Percentiles rank a stretch among this genome's conserved stretches.
Evolutionary conservation across 92 coral and sea anemone species (phyloP).

Genomic region (Porites evermanni): DNA sequence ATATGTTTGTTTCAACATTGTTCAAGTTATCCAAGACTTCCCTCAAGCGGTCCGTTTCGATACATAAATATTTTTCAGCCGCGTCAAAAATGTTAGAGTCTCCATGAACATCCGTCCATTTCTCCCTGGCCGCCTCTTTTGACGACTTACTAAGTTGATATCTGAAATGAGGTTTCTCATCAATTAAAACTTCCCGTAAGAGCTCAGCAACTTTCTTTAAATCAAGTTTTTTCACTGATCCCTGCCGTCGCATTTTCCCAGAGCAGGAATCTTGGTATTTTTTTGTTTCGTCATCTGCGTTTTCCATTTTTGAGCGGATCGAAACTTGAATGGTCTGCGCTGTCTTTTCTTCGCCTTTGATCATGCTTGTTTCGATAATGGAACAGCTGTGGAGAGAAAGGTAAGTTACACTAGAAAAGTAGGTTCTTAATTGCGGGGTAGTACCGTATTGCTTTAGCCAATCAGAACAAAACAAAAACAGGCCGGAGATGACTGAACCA

Average conservation of each 20-base stretch:
- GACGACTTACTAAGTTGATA: slow-evolving; percentile 88
- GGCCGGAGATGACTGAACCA: too few species aligned
- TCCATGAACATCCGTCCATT: slow-evolving; percentile 86
- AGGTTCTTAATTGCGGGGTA: too few species aligned
- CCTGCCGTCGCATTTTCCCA: slow-evolving; percentile 81
- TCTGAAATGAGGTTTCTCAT: slow-evolving; percentile 92
- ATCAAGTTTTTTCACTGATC: slow-evolving; percentile 92
- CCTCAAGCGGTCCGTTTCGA: slow-evolving; percentile 80
- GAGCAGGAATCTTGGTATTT: slow-evolving; percentile 83
- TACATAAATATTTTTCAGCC: slow-evolving; percentile 83
- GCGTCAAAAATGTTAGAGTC: slow-evolving; percentile 82
- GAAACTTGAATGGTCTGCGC: slow-evolving; percentile 87
- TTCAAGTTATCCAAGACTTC: slow-evolving; percentile 67
- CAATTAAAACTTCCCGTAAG: slow-evolving; percentile 70
- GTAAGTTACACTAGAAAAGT: not conserved
- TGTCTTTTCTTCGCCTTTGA: slow-evolving; percentile 96
- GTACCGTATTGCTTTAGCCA: too few species aligned
- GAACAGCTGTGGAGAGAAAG: slow-evolving; percentile 51
- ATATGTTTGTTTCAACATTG: not conserved
- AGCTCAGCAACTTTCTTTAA: slow-evolving; percentile 75
- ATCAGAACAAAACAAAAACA: too few species aligned
- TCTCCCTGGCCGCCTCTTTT: slow-evolving; percentile 86
- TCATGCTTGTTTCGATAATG: slow-evolving; percentile 88
- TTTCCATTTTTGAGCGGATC: slow-evolving; percentile 92
- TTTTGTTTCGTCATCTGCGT: slow-evolving; percentile 87